Evolutionary conservation across 2,888 invertebrate species (phyloP).

Genomic region (Leucophenga montana): DNA sequence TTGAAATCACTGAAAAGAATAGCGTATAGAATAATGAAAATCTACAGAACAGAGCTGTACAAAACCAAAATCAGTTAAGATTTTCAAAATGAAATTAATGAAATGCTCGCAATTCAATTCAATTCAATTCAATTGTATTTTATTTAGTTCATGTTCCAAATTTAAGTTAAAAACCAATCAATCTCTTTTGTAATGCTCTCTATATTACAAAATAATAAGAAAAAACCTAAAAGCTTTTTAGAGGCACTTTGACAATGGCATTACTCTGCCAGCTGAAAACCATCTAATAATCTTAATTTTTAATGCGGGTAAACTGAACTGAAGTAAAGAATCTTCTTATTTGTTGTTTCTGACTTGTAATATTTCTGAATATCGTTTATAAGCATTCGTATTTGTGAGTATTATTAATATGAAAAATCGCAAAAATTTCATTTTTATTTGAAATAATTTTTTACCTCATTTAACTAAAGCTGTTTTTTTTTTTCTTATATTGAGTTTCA

Average conservation of each 20-base stretch:
- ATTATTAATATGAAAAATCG: slow-evolving; percentile 21
- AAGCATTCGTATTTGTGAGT: slow-evolving; percentile 12
- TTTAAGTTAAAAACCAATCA: not conserved
- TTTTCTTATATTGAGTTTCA: not conserved
- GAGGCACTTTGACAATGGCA: not conserved
- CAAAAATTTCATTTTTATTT: not conserved
- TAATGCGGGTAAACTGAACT: not conserved
- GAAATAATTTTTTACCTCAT: not conserved
- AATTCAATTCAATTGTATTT: not conserved
- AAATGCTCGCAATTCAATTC: not conserved
- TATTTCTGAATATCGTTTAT: too few relatives aligned
- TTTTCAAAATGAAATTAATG: not conserved
- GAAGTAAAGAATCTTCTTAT: too few relatives aligned
- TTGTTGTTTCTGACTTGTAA: too few relatives aligned
- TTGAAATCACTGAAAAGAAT: not conserved
- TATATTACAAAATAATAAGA: too few relatives aligned
- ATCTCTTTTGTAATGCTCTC: not conserved
- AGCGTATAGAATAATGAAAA: not conserved
- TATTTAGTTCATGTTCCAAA: not conserved
- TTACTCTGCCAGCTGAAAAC: not conserved
- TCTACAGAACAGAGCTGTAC: too few relatives aligned
- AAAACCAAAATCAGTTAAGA: not conserved
- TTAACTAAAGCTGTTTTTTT: not conserved
- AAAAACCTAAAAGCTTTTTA: too few relatives aligned
- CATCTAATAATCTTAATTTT: not conserved